Evolutionary conservation across 2,888 invertebrate species (phyloP), one percentile per base, ranked within the genome.

Genomic region (Copidosoma aretas): DNA sequence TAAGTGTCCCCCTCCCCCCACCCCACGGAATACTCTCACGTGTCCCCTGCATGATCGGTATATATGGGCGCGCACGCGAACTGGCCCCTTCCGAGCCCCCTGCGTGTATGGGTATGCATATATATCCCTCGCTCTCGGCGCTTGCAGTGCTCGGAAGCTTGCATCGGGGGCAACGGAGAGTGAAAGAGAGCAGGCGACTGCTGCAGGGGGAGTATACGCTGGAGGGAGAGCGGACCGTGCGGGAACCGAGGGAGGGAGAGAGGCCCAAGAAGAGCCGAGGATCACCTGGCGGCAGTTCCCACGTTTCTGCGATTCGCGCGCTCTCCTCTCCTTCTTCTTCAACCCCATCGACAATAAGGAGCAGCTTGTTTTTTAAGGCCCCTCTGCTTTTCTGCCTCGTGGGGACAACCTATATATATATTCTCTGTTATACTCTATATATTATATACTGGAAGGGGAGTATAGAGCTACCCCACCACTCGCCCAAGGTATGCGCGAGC

Each of bases 241-340:
- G 41, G 57, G 41, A 51, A 56, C n/a, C 57, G 25, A 60, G 59
- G 52, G 19, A 59, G 61, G 57, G 73, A 66, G 76, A 74, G 73
- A 73, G 73, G 64, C 64, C 65, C 68, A 69, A 75, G 74, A 75
- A 73, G 74, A 73, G n/a, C n/a, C n/a, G 74, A 76, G 74, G 75
- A 81, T 83, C 83, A 83, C 83, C 83, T 83, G 83, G 82, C 82
- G 76, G 77, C 75, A 77, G 80, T 83, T 83, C 83, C 83, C 83
- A 83, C 83, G 83, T 83, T 83, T 81, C 81, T 81, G 80, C 81
- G 77, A 82, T 80, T 80, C 80, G 80, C 79, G 77, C 75, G 75
- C 77, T 77, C 25, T 17, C 8, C 59, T 24, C 65, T 17, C 25
- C 15, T 54, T 75, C 77, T 75, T 74, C 67, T 78, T 77, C 75